A percentile compares a stretch with the other conserved stretches of the same genome.
Conservation (phyloP, 2,113 vertebrate genomes). For the Oncorhynchus tshawytscha region DNA sequence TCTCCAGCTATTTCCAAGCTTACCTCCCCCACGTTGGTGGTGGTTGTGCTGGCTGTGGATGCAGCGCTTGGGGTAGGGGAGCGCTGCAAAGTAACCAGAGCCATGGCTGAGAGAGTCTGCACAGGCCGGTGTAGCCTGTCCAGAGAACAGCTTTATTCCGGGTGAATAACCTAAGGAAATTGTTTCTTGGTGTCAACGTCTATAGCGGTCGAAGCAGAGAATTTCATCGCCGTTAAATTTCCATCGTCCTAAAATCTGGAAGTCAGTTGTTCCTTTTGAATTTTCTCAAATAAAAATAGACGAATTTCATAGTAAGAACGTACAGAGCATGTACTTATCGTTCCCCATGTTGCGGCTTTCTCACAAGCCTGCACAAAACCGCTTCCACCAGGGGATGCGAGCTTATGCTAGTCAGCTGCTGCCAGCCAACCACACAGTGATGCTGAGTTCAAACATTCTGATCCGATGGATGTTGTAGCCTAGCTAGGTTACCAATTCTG, state of each 20-base stretch:
- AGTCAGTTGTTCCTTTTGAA: neutral
- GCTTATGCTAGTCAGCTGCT: no score
- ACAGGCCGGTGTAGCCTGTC: constrained; percentile 56
- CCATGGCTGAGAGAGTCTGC: constrained; percentile 77
- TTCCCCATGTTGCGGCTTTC: constrained; percentile 1
- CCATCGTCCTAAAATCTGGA: neutral
- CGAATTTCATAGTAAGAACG: neutral
- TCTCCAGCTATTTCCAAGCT: constrained; percentile 32
- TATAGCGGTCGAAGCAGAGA: neutral
- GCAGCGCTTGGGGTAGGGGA: constrained; percentile 94
- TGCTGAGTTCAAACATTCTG: no score
- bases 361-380: neutral
- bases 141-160: constrained; percentile 21
- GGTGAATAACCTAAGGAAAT: constrained; percentile 6
- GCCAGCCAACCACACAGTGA: no score
- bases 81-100: constrained; percentile 92
- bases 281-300: neutral
- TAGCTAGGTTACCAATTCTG: no score
- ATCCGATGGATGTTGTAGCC: no score
- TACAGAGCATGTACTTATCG: neutral
- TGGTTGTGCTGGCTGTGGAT: constrained; percentile 88
- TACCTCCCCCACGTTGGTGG: constrained; percentile 73
- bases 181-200: constrained; percentile 5
- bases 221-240: neutral
- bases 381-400: no score